Percentiles rank a stretch among this genome's conserved stretches.
Evolutionary conservation across 2,113 vertebrate genomes (phyloP).

Genomic region (Uria lomvia): DNA sequence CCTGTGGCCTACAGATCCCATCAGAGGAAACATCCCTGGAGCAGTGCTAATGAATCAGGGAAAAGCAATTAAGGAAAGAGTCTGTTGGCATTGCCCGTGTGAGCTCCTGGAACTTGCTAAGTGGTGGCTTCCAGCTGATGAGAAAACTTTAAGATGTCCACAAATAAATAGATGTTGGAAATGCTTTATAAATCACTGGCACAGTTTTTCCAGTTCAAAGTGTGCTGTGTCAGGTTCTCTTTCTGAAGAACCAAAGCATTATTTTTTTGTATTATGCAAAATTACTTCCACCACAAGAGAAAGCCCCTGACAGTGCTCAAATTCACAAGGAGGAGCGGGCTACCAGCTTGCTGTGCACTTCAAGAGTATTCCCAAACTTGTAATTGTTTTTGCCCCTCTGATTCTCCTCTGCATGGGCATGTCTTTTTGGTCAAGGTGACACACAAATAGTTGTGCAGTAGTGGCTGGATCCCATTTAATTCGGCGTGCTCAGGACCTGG

Average conservation of each 20-base stretch:
- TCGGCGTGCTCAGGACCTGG: neutral
- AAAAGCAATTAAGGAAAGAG: constrained; percentile 1
- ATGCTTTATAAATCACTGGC: neutral
- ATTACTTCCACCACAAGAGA: neutral
- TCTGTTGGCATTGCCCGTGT: neutral
- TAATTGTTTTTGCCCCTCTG: neutral
- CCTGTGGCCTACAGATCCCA: neutral
- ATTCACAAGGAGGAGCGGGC: neutral
- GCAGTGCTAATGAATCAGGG: neutral
- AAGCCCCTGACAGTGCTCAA: neutral
- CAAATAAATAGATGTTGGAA: neutral
- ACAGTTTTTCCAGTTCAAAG: neutral
- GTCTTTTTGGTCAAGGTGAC: neutral
- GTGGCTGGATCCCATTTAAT: neutral
- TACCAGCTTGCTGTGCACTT: neutral
- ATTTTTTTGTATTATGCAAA: neutral
- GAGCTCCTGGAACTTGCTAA: neutral
- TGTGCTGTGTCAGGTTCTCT: neutral
- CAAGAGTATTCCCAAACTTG: neutral
- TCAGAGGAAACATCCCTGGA: neutral
- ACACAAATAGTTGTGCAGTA: neutral
- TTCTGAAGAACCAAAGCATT: neutral
- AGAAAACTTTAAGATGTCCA: neutral
- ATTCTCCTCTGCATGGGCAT: neutral
- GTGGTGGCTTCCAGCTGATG: neutral